Evolutionary conservation across 1,140 invertebrate species (phyloP), one percentile per base, ranked within the genome.

Genomic region (Saccostrea glomerata): DNA sequence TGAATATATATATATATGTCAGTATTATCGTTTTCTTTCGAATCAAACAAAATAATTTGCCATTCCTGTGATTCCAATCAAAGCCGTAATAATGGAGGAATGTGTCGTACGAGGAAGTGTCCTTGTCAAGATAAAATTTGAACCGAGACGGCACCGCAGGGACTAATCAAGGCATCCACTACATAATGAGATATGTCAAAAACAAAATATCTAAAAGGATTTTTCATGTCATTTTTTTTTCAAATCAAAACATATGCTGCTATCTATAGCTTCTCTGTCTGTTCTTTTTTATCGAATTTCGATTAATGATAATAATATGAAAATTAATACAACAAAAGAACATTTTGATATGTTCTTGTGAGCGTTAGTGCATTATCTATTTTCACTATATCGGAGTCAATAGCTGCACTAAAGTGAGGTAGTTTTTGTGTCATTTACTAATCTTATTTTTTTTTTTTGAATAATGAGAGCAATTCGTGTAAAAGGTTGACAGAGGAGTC

Each of bases 171-270:
- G 23, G 25, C 25, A 13, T 77, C 70, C 12, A 25, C 15, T 11
- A 9, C 12, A 0, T 77, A 77, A 77, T 36, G 70, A 36, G 70
- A 11, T 77, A 23, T 77, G 70, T 77, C 70, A 77, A 77, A 36
- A 25, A 77, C 70, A 77, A 15, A 30, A 20, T 20, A 25, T 30
- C 12, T 36, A 25, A 77, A 77, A 77, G 30, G 70, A 36, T 77
- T 36, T 63, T 63, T 63, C 58, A 63, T 63, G 58, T 63, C n/a
- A 63, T 63, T 63, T 13, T 60, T 60, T 60, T 60, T 63, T 63
- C n/a, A 20, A 20, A 63, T n/a, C 17, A 63, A 63, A 63, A 17
- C 17, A 20, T 63, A 17, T 63, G 15, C n/a, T 63, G 58, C 4
- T 47, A 20, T 63, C 58, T 63, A 20, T 20, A 20, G 58, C 58